phyloP scores from a whole-genome alignment of 2,888 invertebrate species.

The Mythimna impura region DNA sequence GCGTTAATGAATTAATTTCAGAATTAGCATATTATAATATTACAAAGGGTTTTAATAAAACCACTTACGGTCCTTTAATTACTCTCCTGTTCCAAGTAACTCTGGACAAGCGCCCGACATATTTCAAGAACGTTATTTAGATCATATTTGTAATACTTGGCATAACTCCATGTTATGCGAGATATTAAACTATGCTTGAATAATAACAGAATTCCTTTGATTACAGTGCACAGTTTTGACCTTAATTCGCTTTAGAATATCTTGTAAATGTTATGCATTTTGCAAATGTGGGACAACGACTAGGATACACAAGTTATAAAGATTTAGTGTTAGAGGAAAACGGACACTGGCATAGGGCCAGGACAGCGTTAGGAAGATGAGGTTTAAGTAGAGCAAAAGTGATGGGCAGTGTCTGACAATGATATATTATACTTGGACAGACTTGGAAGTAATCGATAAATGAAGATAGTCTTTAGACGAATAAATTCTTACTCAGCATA shows the following conservation, averaged over 20 bases:
- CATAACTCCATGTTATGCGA: conserved; percentile 55
- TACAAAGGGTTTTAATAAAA: conserved; percentile 16
- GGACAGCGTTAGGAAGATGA: conserved; percentile 24
- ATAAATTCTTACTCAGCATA: not conserved
- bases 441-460: not conserved
- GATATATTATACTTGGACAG: conserved; percentile 9
- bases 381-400: conserved; percentile 19
- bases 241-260: conserved; percentile 52
- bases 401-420: conserved; percentile 19
- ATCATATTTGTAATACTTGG: conserved; percentile 48
- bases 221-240: conserved; percentile 50
- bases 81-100: conserved; percentile 14
- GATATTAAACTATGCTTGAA: conserved; percentile 54
- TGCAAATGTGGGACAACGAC: conserved; percentile 27
- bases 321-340: conserved; percentile 23
- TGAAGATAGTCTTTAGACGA: not conserved
- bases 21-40: conserved; percentile 32
- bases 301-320: conserved; percentile 22
- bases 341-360: conserved; percentile 41
- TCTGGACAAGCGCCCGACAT: conserved; percentile 26
- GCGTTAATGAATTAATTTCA: too few relatives aligned
- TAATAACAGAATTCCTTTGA: conserved; percentile 61
- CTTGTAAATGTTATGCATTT: conserved; percentile 51
- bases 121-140: conserved; percentile 47
- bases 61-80: conserved; percentile 21